Evolutionary conservation across 2,888 invertebrate species (phyloP).

Genomic region (Megalurothrips usitatus): DNA sequence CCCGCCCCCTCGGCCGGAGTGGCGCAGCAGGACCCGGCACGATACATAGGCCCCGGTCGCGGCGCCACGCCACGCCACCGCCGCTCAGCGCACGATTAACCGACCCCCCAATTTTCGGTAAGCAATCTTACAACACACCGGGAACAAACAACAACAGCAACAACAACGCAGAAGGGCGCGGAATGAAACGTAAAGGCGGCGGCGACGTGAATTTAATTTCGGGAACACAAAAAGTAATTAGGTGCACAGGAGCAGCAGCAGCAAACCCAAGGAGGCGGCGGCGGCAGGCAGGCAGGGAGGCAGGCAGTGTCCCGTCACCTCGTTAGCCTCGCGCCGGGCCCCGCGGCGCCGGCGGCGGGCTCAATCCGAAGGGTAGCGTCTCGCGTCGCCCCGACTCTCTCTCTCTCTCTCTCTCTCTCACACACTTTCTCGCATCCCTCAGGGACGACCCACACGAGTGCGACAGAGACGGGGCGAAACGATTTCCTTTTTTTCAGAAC

Average conservation of each 20-base stretch:
- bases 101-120: slow-evolving; percentile 6
- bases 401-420: too few relatives aligned
- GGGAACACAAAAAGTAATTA: not conserved
- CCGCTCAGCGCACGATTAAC: not conserved
- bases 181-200: too few relatives aligned
- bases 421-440: too few relatives aligned
- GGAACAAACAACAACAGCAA: not conserved
- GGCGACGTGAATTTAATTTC: not conserved
- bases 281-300: too few relatives aligned
- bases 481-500: too few relatives aligned
- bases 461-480: too few relatives aligned
- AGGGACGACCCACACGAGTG: too few relatives aligned
- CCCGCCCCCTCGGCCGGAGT: not conserved
- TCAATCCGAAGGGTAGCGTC: too few relatives aligned
- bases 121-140: not conserved
- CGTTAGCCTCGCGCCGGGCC: not conserved
- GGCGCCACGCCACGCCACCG: not conserved
- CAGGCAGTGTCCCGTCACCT: too few relatives aligned
- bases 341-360: not conserved
- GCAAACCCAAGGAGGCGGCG: not conserved
- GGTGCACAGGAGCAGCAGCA: not conserved
- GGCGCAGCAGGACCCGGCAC: not conserved
- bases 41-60: not conserved
- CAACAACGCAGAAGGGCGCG: not conserved
- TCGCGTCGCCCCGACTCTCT: not conserved